phyloP scores from a whole-genome alignment of 2,797 vertebrate species.

The Lophius americanus region DNA sequence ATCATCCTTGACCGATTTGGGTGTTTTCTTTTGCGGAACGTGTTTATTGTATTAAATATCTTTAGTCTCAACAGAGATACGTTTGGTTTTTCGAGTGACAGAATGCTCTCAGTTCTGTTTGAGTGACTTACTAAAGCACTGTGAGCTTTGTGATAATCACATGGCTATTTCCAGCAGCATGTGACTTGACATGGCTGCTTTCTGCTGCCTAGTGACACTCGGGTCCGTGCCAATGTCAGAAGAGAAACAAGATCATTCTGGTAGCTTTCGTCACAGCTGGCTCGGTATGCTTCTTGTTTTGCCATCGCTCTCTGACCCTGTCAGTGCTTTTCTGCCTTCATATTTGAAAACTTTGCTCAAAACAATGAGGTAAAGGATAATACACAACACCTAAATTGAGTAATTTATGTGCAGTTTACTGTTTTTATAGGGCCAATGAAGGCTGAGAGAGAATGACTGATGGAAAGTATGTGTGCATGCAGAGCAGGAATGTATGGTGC shows the following conservation, averaged over 20 bases:
- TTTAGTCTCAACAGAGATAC: slow-evolving; percentile 7
- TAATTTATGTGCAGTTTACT: slow-evolving; percentile 10
- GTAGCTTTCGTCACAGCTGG: slow-evolving; percentile 44
- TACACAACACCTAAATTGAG: background rate
- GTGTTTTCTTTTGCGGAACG: slow-evolving; percentile 27
- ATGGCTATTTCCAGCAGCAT: slow-evolving; percentile 50
- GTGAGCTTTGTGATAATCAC: slow-evolving; percentile 29
- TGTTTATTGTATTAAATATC: slow-evolving; percentile 24
- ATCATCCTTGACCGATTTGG: slow-evolving; percentile 39
- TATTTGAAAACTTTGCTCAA: slow-evolving; percentile 5
- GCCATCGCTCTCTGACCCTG: slow-evolving; percentile 4
- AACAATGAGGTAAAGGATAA: background rate
- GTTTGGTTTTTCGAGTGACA: background rate
- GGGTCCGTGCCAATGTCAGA: slow-evolving; percentile 55
- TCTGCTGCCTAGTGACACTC: slow-evolving; percentile 45
- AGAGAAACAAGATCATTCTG: slow-evolving; percentile 52
- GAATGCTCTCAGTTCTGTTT: slow-evolving; percentile 10
- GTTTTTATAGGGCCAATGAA: slow-evolving; percentile 1
- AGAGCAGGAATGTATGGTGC: slow-evolving; percentile 69
- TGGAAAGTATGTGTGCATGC: slow-evolving; percentile 74
- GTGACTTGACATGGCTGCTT: slow-evolving; percentile 42
- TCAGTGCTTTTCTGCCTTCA: background rate
- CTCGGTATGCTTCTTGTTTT: slow-evolving; percentile 19
- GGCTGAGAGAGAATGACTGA: slow-evolving; percentile 56
- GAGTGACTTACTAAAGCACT: slow-evolving; percentile 6